Conservation (phyloP, 2,797 vertebrate genomes). For the Leptoclinus maculatus region DNA sequence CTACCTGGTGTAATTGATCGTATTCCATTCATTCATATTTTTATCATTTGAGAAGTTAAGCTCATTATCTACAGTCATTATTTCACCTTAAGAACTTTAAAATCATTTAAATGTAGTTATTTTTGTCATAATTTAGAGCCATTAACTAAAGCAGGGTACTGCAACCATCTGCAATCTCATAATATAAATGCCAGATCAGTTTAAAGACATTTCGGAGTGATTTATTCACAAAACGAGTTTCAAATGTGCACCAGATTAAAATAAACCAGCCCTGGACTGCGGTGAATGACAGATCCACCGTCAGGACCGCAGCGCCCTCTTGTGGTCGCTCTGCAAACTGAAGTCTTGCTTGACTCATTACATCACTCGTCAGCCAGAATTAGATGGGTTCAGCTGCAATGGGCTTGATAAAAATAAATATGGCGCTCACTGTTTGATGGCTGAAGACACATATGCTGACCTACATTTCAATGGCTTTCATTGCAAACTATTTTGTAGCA, state of each 20-base stretch:
- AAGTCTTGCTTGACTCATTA: conserved; percentile 29
- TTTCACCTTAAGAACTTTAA: neutral
- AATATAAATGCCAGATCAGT: neutral
- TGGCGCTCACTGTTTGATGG: conserved; percentile 31
- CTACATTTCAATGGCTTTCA: conserved; percentile 50
- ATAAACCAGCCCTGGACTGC: neutral
- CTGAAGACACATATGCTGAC: conserved; percentile 52
- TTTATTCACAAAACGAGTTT: neutral
- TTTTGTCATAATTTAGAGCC: neutral
- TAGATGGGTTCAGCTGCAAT: conserved; percentile 43
- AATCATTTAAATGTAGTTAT: neutral
- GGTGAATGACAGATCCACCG: neutral
- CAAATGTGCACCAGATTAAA: neutral
- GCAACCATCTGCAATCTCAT: neutral
- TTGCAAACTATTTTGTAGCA: neutral
- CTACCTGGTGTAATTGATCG: neutral
- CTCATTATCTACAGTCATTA: neutral
- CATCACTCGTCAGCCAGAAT: conserved; percentile 53
- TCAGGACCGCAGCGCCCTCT: conserved; percentile 50
- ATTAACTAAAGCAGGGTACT: neutral
- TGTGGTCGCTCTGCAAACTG: conserved; percentile 14
- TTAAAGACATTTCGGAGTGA: neutral
- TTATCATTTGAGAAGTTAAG: neutral
- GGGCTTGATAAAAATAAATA: conserved; percentile 63
- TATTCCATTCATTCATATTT: neutral